Base-by-base conservation (phyloP, 2,888 invertebrate species). In the Ypsolopha sequella region DNA sequence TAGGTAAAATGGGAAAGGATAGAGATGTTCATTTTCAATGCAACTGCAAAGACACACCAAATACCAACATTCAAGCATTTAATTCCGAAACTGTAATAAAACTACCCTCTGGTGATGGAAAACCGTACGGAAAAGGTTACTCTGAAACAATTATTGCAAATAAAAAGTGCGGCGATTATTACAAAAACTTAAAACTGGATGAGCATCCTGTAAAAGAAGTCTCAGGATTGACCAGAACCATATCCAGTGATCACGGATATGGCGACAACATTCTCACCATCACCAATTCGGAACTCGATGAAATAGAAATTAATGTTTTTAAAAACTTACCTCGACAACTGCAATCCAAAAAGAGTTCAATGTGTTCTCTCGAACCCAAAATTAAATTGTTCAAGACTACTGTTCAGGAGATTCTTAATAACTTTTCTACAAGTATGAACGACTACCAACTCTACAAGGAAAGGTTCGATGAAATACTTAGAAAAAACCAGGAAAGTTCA, bases 321-420 rank as follows among this genome's bases (percentile, higher is more conserved):
- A 64, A 63, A 36, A 76, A 71, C 34, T 65, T 76, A 7, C 76
- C 80, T 0, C 69, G 71, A 54, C 74, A 79, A 52, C 57, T 78
- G 6, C 69, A 71, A 56, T 70, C 68, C 0, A 67, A 76, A 2
- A 66, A 69, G 33, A 63, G 57, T 11, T 70, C 73, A 0, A 51
- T 60, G 7, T 62, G 59, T 53, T 70, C 68, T 48, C 62, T 80
- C 7, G 81, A 84, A n/a, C 75, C 76, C 0, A 74, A 77, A 41
- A 70, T 82, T 1, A 73, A 78, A 58, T 67, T 78, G 51, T 80
- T 85, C 54, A 81, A 69, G 62, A 68, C 66, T 0, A 78, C 80
- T 0, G 77, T 85, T 0, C 70, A 76, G 57, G 71, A 78, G 53
- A 78, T 86, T 47, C 81, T 85, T 48, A 73, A 77, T 35, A 79